These are phyloP conservation scores for Drosophila barbarae DNA, from an alignment of 2,888 invertebrate genomes.

Conservation along the genomic window DNA sequence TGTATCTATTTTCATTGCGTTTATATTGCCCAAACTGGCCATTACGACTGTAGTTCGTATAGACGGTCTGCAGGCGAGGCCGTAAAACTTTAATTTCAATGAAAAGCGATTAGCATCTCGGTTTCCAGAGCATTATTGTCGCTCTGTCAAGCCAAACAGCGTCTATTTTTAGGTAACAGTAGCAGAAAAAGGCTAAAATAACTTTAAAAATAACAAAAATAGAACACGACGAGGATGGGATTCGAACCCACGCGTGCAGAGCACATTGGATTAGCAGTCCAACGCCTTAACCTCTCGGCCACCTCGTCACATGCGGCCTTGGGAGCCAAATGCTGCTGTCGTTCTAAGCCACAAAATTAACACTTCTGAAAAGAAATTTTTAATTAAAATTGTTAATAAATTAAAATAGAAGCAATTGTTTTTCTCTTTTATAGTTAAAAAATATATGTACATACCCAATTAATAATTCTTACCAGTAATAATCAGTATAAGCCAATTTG, in stretches of 20 bases:
- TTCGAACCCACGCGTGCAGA: conserved; percentile 94
- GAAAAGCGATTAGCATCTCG: conserved; percentile 62
- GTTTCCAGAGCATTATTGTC: conserved; percentile 38
- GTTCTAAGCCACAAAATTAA: not conserved
- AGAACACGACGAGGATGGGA: conserved; percentile 87
- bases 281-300: conserved; percentile 92
- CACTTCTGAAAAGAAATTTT: not conserved
- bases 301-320: conserved; percentile 82
- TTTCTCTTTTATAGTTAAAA: not conserved
- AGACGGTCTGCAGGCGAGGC: conserved; percentile 7
- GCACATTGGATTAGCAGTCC: conserved; percentile 93
- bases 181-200: conserved; percentile 2
- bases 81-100: conserved; percentile 61
- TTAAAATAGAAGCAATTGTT: not conserved
- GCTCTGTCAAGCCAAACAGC: not conserved
- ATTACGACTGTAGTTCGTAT: conserved; percentile 39
- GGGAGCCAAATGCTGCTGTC: conserved; percentile 20
- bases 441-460: not conserved
- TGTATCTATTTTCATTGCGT: conserved; percentile 68
- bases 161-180: conserved; percentile 20
- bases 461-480: not conserved
- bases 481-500: not conserved
- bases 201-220: not conserved
- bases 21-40: conserved; percentile 48
- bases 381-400: not conserved